Conservation (phyloP, 2,797 vertebrate species). For the Pachyuromys duprasi region DNA sequence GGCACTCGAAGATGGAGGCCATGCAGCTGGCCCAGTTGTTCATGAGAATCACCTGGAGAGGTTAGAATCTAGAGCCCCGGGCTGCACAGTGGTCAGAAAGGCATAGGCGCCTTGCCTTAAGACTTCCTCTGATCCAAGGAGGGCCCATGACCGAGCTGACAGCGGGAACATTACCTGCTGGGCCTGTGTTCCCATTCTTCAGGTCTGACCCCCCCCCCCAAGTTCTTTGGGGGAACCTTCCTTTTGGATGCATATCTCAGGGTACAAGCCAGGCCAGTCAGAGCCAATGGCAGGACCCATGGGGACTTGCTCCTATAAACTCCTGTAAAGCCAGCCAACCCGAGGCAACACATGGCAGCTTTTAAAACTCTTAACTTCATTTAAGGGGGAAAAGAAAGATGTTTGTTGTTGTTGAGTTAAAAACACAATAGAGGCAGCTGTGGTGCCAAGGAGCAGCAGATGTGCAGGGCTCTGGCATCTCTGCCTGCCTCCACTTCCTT, state of each 20-base stretch:
- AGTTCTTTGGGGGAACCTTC: background rate
- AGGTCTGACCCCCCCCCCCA: background rate
- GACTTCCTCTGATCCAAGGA: background rate
- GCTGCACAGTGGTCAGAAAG: background rate
- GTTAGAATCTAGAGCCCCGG: background rate
- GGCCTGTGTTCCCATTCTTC: background rate
- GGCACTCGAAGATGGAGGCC: accelerated
- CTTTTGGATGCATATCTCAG: background rate
- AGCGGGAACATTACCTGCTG: accelerated
- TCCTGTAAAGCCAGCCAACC: background rate
- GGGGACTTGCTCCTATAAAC: background rate
- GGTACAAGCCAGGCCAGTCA: background rate
- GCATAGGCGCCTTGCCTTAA: accelerated
- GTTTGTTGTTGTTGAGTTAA: background rate
- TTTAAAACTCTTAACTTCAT: constrained; percentile 52
- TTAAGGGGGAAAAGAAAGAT: background rate
- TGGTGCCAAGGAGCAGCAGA: background rate
- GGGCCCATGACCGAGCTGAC: accelerated
- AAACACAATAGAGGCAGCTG: background rate
- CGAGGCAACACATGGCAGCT: background rate
- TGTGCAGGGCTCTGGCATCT: background rate
- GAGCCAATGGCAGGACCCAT: background rate
- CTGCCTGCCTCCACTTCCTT: background rate
- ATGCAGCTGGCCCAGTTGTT: accelerated
- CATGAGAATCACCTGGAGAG: background rate